Base-by-base conservation (phyloP, 2,113 vertebrate species). In the Butorides virescens region DNA sequence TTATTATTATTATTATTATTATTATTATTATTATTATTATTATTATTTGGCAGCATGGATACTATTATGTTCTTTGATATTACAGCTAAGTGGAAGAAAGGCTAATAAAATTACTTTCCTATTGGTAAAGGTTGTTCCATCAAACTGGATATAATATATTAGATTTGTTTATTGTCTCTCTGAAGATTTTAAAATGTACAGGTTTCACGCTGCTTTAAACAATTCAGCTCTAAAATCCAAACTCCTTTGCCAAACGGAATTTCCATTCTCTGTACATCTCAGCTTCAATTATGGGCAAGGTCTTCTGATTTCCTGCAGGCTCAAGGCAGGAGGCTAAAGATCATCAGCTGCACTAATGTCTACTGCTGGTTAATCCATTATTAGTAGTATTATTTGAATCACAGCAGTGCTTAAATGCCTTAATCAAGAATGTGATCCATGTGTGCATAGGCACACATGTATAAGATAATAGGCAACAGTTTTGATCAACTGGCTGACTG, bases 281-380 rank as follows among this genome's bases (percentile, higher is more conserved):
- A 13, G 72, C 74, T 92, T 79, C 92, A 76, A 6, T 86, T 93
- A 73, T 0, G 3, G 58, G 12, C 46, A 79, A 79, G 81, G 71
- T 37, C 62, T 91, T 90, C 39, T 55, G 86, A 62, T 85, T 75
- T 95, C 95, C 93, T 88, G 81, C 90, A 62, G 87, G 46, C 53
- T 96, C 71, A 49, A 93, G 92, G 88, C 95, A 94, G 95, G 92
- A 96, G 93, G 90, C 66, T 91, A 86, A 95, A 94, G 81, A 93
- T 86, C 81, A 90, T 94, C 90, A 92, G 58, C 81, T 74, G 27
- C 74, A 66, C 58, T 96, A 22, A 90, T 88, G 92, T 86, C 94
- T 71, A 37, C 71, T 93, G 78, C 71, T 88, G 81, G 66, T 91
- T 91, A 93, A 94, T 96, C 65, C 77, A 87, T 95, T 96, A 93